phyloP scores from a whole-genome alignment of 2,888 invertebrate species.

The Xiphydria camelus region DNA sequence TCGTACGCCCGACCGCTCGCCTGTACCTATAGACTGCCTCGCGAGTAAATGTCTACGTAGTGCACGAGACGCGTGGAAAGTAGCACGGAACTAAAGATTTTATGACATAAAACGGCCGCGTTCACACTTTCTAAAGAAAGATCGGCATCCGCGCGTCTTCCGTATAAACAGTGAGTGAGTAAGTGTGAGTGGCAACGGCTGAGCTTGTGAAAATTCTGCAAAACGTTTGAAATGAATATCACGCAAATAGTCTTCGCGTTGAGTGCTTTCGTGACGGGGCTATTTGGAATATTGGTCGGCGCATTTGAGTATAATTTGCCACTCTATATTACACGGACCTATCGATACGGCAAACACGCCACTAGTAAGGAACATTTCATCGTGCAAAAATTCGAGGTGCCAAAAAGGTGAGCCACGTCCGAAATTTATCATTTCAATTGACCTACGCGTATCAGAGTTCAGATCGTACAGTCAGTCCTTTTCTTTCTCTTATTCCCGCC shows the following conservation, averaged over 20 bases:
- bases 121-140: slow-evolving; percentile 17
- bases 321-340: slow-evolving; percentile 65
- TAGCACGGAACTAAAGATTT: no score
- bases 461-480: no score
- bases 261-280: slow-evolving; percentile 48
- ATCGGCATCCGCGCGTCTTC: neutral
- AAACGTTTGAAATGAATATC: slow-evolving; percentile 47
- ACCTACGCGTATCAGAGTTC: no score
- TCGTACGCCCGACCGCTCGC: no score
- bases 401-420: slow-evolving; percentile 67
- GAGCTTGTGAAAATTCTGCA: no score
- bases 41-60: no score
- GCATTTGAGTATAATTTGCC: slow-evolving; percentile 71
- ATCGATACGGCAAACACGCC: slow-evolving; percentile 75
- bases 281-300: slow-evolving; percentile 67
- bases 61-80: no score
- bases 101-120: slow-evolving; percentile 1
- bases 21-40: no score
- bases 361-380: slow-evolving; percentile 60
- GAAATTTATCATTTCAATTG: no score
- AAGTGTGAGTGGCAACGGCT: no score
- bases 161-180: slow-evolving; percentile 4
- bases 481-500: no score
- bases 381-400: slow-evolving; percentile 65
- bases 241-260: slow-evolving; percentile 39